A percentile compares a stretch with the other conserved stretches of the same genome.
Conservation (phyloP, 2,888 invertebrate genomes). For the Nysson spinosus region DNA sequence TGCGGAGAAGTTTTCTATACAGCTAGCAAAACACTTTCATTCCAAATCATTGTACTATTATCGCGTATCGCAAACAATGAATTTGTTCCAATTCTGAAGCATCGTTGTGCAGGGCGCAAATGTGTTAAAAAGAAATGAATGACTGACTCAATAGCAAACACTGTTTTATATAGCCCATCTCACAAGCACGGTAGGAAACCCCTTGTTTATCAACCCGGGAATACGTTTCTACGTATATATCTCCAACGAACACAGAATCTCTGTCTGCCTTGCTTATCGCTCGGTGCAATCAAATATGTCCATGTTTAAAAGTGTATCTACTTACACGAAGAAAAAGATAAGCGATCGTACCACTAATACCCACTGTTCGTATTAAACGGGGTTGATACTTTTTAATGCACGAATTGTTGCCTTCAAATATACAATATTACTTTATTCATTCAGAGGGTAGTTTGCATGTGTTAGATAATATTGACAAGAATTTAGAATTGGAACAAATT, state of each 20-base stretch:
- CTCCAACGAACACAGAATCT: neutral
- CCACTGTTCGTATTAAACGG: neutral
- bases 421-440: no score
- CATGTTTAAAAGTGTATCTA: conserved; percentile 24
- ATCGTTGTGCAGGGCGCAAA: neutral
- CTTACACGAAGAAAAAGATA: conserved; percentile 11
- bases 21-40: no score
- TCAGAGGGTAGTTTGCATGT: no score
- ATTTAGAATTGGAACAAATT: no score
- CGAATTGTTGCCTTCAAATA: no score
- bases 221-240: neutral
- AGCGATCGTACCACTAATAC: conserved; percentile 1
- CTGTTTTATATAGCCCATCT: neutral
- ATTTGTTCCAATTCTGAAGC: no score
- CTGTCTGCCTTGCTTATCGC: conserved; percentile 10
- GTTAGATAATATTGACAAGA: no score
- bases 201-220: conserved; percentile 17
- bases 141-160: neutral
- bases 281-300: conserved; percentile 14
- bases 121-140: neutral
- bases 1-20: no score
- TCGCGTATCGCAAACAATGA: no score
- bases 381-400: neutral
- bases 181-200: neutral
- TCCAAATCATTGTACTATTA: no score